A percentile compares a stretch with the other conserved stretches of the same genome.
phyloP scores from a whole-genome alignment of 2,113 vertebrate species.

The Labeo rohita region DNA sequence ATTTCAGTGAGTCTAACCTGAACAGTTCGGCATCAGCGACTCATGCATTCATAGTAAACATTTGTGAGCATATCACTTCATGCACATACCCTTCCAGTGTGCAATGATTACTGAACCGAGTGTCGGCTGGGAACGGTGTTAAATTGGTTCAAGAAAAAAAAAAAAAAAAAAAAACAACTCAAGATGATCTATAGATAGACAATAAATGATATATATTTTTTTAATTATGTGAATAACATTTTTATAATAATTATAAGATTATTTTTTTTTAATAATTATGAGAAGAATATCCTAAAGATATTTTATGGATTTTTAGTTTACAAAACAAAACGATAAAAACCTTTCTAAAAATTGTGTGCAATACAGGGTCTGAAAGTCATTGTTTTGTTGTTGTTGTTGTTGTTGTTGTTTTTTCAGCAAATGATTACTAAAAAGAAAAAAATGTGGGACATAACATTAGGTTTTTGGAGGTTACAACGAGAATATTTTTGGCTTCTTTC shows the following conservation, averaged over 20 bases:
- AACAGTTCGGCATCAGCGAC: constrained; percentile 64
- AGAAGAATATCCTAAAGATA: background rate
- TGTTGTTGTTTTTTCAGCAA: background rate
- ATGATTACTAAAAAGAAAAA: background rate
- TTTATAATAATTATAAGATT: too few species aligned
- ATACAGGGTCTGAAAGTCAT: background rate
- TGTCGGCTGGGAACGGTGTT: constrained; percentile 28
- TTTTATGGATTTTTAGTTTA: background rate
- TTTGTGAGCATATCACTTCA: constrained; percentile 53
- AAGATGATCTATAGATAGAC: constrained; percentile 39
- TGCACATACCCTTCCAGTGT: constrained; percentile 49
- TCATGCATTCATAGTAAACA: constrained; percentile 64
- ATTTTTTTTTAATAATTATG: background rate
- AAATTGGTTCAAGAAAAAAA: constrained; percentile 23
- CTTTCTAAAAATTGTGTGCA: background rate
- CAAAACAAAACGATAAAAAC: background rate
- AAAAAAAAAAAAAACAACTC: background rate
- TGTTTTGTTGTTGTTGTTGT: background rate
- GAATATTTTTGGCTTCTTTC: background rate
- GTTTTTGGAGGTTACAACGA: background rate
- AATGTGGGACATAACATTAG: background rate
- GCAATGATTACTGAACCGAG: constrained; percentile 40
- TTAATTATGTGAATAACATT: background rate
- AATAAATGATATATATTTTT: background rate
- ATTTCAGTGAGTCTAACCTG: constrained; percentile 66